Conservation (phyloP, 2,113 vertebrate species). For the Brachypodius melanocephalos region DNA sequence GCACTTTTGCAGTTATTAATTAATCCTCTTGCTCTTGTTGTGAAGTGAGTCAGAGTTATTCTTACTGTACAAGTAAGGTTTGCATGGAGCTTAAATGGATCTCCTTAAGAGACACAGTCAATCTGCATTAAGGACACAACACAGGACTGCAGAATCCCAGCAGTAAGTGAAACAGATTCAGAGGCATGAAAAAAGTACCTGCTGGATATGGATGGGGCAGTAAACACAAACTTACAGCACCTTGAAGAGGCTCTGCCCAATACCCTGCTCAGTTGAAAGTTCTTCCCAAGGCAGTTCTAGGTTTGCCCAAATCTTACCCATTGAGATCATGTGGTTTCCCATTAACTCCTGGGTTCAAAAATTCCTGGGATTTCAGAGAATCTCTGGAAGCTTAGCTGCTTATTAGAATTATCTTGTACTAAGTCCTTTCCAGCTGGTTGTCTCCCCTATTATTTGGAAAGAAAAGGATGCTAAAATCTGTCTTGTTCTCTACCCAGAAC, state of each 20-base stretch:
- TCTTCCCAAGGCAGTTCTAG: neutral
- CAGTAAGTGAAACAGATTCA: neutral
- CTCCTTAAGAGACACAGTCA: neutral
- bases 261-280: neutral
- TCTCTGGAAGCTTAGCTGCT: neutral
- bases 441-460: neutral
- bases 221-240: neutral
- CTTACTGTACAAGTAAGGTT: neutral
- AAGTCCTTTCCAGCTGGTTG: neutral
- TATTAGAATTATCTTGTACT: neutral
- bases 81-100: neutral
- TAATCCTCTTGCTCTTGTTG: neutral
- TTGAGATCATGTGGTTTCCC: neutral
- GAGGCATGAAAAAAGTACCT: neutral
- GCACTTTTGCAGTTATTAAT: constrained; percentile 5
- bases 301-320: neutral
- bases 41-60: neutral
- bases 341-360: neutral
- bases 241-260: neutral
- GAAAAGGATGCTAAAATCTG: neutral
- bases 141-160: neutral
- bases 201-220: neutral
- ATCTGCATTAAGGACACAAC: neutral
- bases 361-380: neutral
- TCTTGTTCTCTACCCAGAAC: neutral